A percentile compares a stretch with the other conserved stretches of the same genome.
Evolutionary conservation across 1,140 invertebrate genomes (phyloP).

Genomic region (Eulimnadia texana): DNA sequence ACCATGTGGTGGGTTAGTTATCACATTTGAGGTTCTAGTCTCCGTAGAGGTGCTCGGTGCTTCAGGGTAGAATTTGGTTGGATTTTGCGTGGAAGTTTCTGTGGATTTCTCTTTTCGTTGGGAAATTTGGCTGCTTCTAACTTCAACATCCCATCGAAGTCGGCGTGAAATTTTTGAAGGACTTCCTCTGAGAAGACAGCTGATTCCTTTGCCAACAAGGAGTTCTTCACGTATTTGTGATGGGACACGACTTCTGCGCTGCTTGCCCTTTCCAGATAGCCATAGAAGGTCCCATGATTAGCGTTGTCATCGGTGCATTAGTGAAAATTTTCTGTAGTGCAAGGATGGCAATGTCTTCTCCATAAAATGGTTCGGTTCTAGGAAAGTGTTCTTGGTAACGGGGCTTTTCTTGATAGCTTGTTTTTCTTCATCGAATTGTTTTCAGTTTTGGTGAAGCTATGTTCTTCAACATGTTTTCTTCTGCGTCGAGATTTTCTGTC

Average conservation of each 20-base stretch:
- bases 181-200: background rate
- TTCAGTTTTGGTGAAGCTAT: no score
- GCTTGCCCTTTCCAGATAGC: background rate
- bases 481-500: no score
- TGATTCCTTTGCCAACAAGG: background rate
- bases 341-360: background rate
- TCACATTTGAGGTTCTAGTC: background rate
- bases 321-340: background rate
- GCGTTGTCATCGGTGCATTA: background rate
- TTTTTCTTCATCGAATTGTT: no score
- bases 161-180: background rate
- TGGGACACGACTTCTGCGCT: background rate
- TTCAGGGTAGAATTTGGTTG: background rate
- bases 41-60: background rate
- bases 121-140: background rate
- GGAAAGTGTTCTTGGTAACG: no score
- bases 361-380: background rate
- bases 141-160: background rate
- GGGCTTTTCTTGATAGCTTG: no score
- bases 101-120: background rate
- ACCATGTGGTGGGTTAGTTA: background rate
- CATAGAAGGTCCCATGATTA: background rate
- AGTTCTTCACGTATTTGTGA: background rate
- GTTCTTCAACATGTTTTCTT: no score
- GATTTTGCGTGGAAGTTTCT: background rate